phyloP scores from a whole-genome alignment of 2,113 vertebrate genomes.

The Taurulus bubalis region DNA sequence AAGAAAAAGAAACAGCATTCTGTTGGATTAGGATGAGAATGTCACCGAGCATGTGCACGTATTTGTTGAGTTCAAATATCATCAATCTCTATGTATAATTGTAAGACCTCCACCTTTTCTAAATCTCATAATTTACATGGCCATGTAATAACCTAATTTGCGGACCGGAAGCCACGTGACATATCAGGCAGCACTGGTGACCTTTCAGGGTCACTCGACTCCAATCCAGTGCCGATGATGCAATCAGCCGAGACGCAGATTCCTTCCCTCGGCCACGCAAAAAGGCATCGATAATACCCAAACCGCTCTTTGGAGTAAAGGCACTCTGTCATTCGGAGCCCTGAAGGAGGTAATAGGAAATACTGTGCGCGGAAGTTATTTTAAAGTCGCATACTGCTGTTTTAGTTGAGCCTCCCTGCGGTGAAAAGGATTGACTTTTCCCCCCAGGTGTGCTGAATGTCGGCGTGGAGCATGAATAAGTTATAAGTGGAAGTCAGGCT shows the following conservation, averaged over 20 bases:
- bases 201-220: conserved; percentile 16
- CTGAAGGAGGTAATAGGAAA: not conserved
- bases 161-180: not conserved
- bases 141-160: not conserved
- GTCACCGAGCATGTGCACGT: not conserved
- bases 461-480: conserved; percentile 73
- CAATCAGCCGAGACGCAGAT: conserved; percentile 14
- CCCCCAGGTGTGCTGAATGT: conserved; percentile 60
- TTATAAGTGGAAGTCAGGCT: conserved; percentile 70
- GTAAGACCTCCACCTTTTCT: not conserved
- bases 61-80: no score
- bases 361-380: conserved; percentile 32
- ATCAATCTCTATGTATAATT: not conserved
- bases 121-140: not conserved
- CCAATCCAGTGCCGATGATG: conserved; percentile 3
- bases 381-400: conserved; percentile 50
- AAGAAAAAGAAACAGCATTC: not conserved
- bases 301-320: not conserved
- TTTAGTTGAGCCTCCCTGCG: conserved; percentile 34
- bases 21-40: not conserved
- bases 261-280: not conserved
- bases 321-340: conserved; percentile 8
- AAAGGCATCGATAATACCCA: not conserved
- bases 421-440: conserved; percentile 59
- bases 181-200: not conserved